These are phyloP conservation scores for Labeo catla DNA, from an alignment of 2,113 vertebrate species.

Conservation along the genomic window DNA sequence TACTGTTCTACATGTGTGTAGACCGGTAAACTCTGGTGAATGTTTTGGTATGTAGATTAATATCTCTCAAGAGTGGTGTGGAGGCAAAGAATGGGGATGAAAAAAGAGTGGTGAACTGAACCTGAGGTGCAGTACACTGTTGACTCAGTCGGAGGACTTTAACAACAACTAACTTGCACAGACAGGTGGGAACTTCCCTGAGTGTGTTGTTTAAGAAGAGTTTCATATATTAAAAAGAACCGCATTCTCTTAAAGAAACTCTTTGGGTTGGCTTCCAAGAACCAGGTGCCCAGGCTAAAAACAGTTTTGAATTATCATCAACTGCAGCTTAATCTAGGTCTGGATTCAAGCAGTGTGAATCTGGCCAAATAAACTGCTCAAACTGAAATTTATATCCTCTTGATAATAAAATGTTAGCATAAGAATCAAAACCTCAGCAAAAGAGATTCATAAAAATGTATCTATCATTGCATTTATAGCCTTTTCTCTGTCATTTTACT, in stretches of 20 bases:
- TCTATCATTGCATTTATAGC: neutral
- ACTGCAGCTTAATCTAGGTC: neutral
- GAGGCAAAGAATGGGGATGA: neutral
- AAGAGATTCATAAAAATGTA: too few species aligned
- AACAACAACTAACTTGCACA: neutral
- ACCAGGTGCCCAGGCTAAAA: neutral
- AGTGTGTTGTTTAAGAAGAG: neutral
- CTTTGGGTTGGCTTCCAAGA: neutral
- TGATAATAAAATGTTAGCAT: too few species aligned
- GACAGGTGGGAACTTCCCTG: conserved; percentile 27
- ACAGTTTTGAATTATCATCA: too few species aligned
- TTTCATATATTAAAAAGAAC: neutral
- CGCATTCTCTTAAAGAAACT: neutral
- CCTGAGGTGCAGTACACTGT: neutral
- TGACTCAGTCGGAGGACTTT: conserved; percentile 5
- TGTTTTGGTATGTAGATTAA: neutral
- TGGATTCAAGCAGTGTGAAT: neutral
- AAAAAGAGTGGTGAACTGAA: neutral
- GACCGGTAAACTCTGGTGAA: neutral
- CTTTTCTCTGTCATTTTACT: neutral
- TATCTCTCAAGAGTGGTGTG: neutral
- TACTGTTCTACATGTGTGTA: neutral
- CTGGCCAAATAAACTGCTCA: too few species aligned
- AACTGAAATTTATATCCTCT: too few species aligned
- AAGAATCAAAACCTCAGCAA: too few species aligned